phyloP scores from a whole-genome alignment of 2,113 vertebrate genomes.

The Sander vitreus region DNA sequence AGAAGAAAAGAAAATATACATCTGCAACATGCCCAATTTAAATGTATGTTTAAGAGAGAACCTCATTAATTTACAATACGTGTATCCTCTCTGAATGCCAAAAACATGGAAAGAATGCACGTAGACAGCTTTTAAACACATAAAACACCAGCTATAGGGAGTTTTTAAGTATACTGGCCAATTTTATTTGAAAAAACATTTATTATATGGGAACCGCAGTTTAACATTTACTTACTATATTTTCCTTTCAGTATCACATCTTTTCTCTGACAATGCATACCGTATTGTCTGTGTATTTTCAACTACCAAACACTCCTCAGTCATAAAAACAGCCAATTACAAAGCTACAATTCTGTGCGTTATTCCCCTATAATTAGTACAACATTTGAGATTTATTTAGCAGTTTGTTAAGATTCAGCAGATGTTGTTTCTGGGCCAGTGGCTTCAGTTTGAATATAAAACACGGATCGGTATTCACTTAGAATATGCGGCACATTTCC shows the following conservation, averaged over 20 bases:
- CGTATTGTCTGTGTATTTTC: slow-evolving; percentile 4
- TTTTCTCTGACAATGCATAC: background rate
- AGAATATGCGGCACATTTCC: slow-evolving; percentile 45
- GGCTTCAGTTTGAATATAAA: slow-evolving; percentile 56
- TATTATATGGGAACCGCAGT: slow-evolving; percentile 10
- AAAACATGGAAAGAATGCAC: slow-evolving; percentile 21
- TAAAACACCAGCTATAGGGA: slow-evolving; percentile 1
- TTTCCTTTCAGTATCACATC: background rate
- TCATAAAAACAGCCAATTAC: slow-evolving; percentile 3
- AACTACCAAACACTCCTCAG: slow-evolving; percentile 7
- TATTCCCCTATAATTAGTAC: slow-evolving; percentile 54
- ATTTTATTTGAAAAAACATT: slow-evolving; percentile 31
- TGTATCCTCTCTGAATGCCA: slow-evolving; percentile 17
- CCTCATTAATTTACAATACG: slow-evolving; percentile 42
- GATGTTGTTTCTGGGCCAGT: slow-evolving; percentile 52
- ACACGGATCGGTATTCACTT: slow-evolving; percentile 45
- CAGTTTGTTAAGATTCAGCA: slow-evolving; percentile 63
- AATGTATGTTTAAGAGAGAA: slow-evolving; percentile 51
- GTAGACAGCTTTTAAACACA: slow-evolving; percentile 17
- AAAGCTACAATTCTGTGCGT: slow-evolving; percentile 17
- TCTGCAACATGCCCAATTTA: slow-evolving; percentile 38
- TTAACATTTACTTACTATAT: background rate
- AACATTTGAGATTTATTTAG: slow-evolving; percentile 48
- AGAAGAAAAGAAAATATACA: slow-evolving; percentile 45
- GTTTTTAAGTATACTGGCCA: too few relatives aligned